phyloP scores from a whole-genome alignment of 2,888 invertebrate genomes.

The Rhopalosiphum nymphaeae region DNA sequence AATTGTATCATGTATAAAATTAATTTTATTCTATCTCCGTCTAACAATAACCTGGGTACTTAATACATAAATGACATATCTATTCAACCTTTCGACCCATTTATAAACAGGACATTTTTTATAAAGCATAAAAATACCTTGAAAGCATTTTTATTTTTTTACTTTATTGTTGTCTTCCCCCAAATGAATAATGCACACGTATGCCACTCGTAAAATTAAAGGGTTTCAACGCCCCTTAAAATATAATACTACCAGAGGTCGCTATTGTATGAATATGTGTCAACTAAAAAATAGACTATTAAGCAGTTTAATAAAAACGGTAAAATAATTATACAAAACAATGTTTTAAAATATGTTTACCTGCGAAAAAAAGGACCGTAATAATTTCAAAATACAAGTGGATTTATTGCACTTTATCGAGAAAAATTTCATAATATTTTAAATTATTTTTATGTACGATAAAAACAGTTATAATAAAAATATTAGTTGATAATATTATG shows the following conservation, averaged over 20 bases:
- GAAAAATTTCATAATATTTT: not conserved
- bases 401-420: not conserved
- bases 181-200: conserved; percentile 55
- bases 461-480: not conserved
- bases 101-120: not conserved
- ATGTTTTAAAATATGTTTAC: conserved; percentile 27
- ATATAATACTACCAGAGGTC: not conserved
- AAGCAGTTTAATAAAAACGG: conserved; percentile 33
- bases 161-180: conserved; percentile 10
- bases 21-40: not conserved
- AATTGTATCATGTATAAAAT: not conserved
- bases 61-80: conserved; percentile 4
- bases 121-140: conserved; percentile 2
- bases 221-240: not conserved
- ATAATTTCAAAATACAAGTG: not conserved
- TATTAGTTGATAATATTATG: not conserved
- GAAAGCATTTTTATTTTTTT: conserved; percentile 33
- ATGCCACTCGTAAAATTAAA: conserved; percentile 41
- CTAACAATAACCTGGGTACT: not conserved
- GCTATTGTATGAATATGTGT: conserved; percentile 15
- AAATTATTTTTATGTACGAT: not conserved
- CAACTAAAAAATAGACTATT: conserved; percentile 37
- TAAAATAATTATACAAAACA: conserved; percentile 16
- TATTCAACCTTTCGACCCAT: conserved; percentile 24
- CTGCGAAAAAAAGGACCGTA: conserved; percentile 6